Base-by-base conservation (phyloP, 2,888 invertebrate genomes). In the Drosophila formosana region DNA sequence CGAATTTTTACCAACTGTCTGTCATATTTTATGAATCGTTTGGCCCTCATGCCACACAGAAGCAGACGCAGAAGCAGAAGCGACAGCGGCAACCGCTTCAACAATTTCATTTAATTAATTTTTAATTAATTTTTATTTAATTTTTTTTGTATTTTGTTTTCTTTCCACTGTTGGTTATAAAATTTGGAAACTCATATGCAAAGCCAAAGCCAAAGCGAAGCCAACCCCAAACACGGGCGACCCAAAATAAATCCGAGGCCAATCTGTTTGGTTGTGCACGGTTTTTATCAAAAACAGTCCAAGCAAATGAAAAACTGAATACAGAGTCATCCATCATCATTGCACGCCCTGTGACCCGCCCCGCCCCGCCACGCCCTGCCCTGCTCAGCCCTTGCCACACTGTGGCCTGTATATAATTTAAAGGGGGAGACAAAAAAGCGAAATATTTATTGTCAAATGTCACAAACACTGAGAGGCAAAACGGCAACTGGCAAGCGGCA, bases 101-200 rank as follows among this genome's bases (percentile, higher is more conserved):
- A 60, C 78, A 79, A 82, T 77, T 88, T 82, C 70, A 72, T 66
- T 88, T 85, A 82, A 82, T 82, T 82, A 85, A 82, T 88, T 88
- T 88, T 85, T 85, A 82, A 84, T 85, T 88, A 70, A 77, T 79
- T 88, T 85, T 66, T 77, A 79, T 82, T 88, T 70, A 88, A 81
- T 81, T 77, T 76, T 69, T 47, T 45, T 66, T 43, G 47, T 50
- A 47, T 56, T 51, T 62, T 66, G 53, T 43, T 32, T 37, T 47
- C 28, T 68, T 53, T 43, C 11, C 11, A 4, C 41, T 51, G 50
- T 61, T 60, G 51, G 26, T 26, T 68, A 58, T 52, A 61, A 69
- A 80, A 67, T 37, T 78, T 66, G 47, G 25, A 65, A 78, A 66
- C 71, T 76, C 64, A 64, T 62, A 86, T 80, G 83, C 83, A 86